Percentiles rank a stretch among this genome's conserved stretches.
phyloP scores from a whole-genome alignment of 2,113 vertebrate genomes.

The Forbesichthys papilliferus region DNA sequence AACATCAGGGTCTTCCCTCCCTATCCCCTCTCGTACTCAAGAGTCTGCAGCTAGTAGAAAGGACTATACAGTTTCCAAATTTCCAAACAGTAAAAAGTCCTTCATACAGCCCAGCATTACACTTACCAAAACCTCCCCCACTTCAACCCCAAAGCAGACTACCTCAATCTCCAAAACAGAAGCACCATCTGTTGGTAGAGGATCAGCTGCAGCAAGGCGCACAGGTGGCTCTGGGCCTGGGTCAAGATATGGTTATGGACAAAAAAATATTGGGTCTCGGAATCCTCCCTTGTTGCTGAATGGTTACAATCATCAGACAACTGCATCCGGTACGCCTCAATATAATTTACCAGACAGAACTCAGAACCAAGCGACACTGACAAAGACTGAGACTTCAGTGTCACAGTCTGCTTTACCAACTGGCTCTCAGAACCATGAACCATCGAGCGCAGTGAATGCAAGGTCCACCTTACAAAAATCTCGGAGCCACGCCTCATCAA shows the following conservation, averaged over 20 bases:
- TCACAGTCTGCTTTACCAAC: conserved; percentile 44
- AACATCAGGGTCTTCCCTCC: conserved; percentile 23
- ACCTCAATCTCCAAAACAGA: conserved; percentile 39
- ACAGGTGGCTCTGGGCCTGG: conserved; percentile 37
- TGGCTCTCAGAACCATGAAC: conserved; percentile 28
- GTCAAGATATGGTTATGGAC: conserved; percentile 52
- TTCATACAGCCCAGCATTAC: conserved; percentile 32
- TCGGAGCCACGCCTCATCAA: conserved; percentile 21
- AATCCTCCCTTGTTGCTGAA: conserved; percentile 60
- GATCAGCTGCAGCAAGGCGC: conserved; percentile 44
- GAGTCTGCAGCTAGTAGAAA: conserved; percentile 61
- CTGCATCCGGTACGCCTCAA: conserved; percentile 52
- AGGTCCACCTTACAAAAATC: conserved; percentile 19
- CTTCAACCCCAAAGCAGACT: conserved; percentile 37
- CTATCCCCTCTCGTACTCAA: conserved; percentile 35
- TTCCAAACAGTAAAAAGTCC: conserved; percentile 52
- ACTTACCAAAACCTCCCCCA: conserved; percentile 46
- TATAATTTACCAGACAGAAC: conserved; percentile 55
- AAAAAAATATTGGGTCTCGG: conserved; percentile 59
- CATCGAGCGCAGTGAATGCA: conserved; percentile 19
- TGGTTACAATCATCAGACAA: conserved; percentile 56
- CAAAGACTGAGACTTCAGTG: conserved; percentile 31
- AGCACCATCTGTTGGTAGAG: conserved; percentile 24
- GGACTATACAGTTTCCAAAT: conserved; percentile 27
- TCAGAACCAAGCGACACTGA: conserved; percentile 30